Percentiles rank a stretch among this genome's conserved stretches.
These are phyloP conservation scores for Drosophila yakuba DNA, from an alignment of 1,140 invertebrate genomes.

Conservation along the genomic window DNA sequence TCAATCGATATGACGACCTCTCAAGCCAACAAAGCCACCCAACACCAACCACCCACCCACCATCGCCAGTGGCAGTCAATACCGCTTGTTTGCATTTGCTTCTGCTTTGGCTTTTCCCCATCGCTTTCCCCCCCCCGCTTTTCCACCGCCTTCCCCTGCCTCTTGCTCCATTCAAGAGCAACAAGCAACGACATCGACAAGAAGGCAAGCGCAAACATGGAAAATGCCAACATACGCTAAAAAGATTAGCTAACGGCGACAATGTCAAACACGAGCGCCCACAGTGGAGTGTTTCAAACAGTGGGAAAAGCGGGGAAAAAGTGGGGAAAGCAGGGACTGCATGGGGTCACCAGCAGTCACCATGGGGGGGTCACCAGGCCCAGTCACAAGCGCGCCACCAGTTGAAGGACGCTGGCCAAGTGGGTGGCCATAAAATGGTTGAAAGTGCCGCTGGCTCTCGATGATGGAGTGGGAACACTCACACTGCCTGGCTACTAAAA, in stretches of 20 bases:
- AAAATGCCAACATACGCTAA: conserved; percentile 83
- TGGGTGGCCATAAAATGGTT: conserved; percentile 70
- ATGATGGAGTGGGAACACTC: conserved; percentile 14
- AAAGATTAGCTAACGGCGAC: conserved; percentile 82
- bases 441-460: conserved; percentile 42
- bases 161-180: conserved; percentile 58
- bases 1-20: conserved; percentile 67
- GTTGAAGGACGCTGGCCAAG: conserved; percentile 53
- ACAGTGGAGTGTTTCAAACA: conserved; percentile 15
- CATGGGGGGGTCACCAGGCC: conserved; percentile 27
- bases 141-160: conserved; percentile 10
- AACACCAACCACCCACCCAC: background rate
- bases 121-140: conserved; percentile 45
- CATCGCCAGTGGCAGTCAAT: conserved; percentile 41
- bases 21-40: background rate
- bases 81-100: conserved; percentile 78
- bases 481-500: conserved; percentile 68
- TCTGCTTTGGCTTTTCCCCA: conserved; percentile 63
- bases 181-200: conserved; percentile 57
- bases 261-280: conserved; percentile 77
- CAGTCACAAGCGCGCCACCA: conserved; percentile 15
- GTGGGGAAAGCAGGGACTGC: conserved; percentile 1
- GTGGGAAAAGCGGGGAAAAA: background rate
- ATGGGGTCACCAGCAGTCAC: conserved; percentile 24
- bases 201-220: conserved; percentile 74